Evolutionary conservation across 2,888 invertebrate genomes (phyloP).

Genomic region (Callinectes sapidus): DNA sequence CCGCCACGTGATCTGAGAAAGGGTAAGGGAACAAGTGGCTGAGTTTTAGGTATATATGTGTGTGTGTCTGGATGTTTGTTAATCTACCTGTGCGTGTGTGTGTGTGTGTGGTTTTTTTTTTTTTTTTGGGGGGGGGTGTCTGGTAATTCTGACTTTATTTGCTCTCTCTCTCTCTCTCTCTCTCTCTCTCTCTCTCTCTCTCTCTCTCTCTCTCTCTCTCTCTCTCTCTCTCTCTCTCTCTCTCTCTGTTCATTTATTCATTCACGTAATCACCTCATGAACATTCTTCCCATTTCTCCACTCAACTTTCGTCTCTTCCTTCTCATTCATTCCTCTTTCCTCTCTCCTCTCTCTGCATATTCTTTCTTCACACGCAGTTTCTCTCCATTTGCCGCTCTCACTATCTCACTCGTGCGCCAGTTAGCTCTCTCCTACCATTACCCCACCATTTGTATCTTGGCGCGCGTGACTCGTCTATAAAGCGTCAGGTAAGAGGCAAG

Average conservation of each 20-base stretch:
- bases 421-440: not conserved
- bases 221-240: too few species aligned
- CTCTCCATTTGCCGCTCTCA: not conserved
- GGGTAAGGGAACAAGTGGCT: not conserved
- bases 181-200: too few species aligned
- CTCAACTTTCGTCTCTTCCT: not conserved
- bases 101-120: too few species aligned
- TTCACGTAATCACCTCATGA: not conserved
- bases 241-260: too few species aligned
- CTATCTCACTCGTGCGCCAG: not conserved
- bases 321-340: not conserved
- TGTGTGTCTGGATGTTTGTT: not conserved
- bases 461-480: not conserved
- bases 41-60: not conserved
- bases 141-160: not conserved
- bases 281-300: not conserved
- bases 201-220: too few species aligned
- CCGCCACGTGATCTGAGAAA: constrained; percentile 26
- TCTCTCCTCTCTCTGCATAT: not conserved
- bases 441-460: not conserved
- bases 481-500: too few species aligned
- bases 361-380: not conserved
- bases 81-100: not conserved
- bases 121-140: not conserved
- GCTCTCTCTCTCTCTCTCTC: too few species aligned